phyloP scores from a whole-genome alignment of 2,797 vertebrate species.

The Spheniscus humboldti region DNA sequence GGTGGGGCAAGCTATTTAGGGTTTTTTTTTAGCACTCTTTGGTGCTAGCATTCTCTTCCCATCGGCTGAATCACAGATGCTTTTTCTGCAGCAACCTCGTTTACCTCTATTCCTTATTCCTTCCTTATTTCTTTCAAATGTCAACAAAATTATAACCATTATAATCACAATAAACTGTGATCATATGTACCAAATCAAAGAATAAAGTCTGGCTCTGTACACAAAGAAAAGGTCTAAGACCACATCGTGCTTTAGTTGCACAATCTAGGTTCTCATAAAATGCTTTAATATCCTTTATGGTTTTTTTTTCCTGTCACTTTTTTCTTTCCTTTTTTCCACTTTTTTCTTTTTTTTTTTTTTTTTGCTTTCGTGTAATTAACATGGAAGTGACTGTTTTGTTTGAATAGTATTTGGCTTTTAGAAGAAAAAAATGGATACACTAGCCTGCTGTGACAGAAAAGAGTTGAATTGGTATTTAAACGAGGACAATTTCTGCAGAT shows the following conservation, averaged over 20 bases:
- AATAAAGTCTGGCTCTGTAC: not conserved
- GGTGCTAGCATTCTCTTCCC: not conserved
- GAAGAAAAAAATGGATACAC: conserved; percentile 8
- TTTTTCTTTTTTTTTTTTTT: not conserved
- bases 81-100: not conserved
- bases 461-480: conserved; percentile 39
- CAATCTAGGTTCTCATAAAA: not conserved
- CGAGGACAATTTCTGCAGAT: conserved; percentile 35
- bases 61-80: not conserved
- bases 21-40: not conserved
- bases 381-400: conserved; percentile 36
- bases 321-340: not conserved
- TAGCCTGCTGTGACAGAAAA: conserved; percentile 60
- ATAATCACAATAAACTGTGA: not conserved
- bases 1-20: not conserved
- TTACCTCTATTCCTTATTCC: not conserved
- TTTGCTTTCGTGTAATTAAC: conserved; percentile 19
- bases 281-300: not conserved
- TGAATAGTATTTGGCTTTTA: conserved; percentile 57
- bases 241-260: not conserved
- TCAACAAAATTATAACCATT: conserved; percentile 14
- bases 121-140: conserved; percentile 18
- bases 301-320: not conserved
- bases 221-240: conserved; percentile 42
- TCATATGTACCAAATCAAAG: conserved; percentile 5